Evolutionary conservation across 2,888 invertebrate genomes (phyloP), one percentile per base, ranked within the genome.

Genomic region (Biston stratarius): DNA sequence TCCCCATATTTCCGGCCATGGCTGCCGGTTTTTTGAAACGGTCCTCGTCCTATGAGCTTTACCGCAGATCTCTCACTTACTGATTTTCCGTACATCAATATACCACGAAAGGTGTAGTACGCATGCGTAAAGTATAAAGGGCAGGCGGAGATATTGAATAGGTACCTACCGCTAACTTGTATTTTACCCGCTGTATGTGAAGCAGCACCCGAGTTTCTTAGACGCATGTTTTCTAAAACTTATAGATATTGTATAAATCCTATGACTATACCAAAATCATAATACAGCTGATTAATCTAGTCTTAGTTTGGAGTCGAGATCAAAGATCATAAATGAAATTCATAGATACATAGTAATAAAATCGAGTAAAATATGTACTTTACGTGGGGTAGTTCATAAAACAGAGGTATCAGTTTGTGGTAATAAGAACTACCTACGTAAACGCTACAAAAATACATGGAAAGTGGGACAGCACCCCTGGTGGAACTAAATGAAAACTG

Each of bases 1-100:
- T 99, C 87, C 97, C 97, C 87, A 95, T 92, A 90, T 97, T 97
- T 86, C 97, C 97, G 91, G 97, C 74, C 94, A 94, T 94, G 91
- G 89, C 89, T 92, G 92, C 91, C 89, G 91, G 89, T 85, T 92
- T 89, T 85, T 81, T 81, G 77, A 79, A 85, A 82, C 85, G 85
- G 87, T 84, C 83, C 82, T 85, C 82, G 85, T 86, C 85, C 86
- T 91, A 88, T 89, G 90, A 91, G 86, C 89, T 89, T 84, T 89
- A 86, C 89, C 86, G 89, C 90, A 88, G 91, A 87, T 89, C 86
- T 87, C 87, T 40, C 81, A 82, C 85, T 83, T 89, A 93, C 93
- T 92, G 90, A 91, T 87, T 91, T 90, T 90, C 82, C 84, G 84
- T 89, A 86, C 91, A 88, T 94, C 94, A 91, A 94, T 94, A 93